Base-by-base conservation (phyloP, 2,888 invertebrate genomes). In the Orchesella flavescens region DNA sequence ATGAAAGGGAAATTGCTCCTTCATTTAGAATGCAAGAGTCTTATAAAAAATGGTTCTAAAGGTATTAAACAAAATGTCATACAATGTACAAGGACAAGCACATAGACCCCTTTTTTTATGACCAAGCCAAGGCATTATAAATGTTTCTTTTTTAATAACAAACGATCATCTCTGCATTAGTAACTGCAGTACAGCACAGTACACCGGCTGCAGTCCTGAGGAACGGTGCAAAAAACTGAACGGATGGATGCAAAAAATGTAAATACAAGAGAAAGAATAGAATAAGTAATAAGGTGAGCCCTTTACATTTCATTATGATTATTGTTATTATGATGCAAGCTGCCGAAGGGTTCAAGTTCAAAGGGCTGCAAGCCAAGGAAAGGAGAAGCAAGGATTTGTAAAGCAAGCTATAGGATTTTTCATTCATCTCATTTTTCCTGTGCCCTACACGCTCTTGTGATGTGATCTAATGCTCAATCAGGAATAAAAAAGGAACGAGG, bases 271-370 rank as follows among this genome's bases (percentile, higher is more conserved):
- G 43, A n/a, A 49, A 44, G 75, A 86, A 86, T 81, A 87, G 87
- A 87, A 87, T 87, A 84, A 73, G 81, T 87, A 87, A 87, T 86
- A 53, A 87, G 86, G 85, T 15, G 75, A 85, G 83, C 83, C 84
- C 84, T 84, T 85, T 76, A 66, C 72, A 72, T 57, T 55, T 23
- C 34, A 53, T 55, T 23, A 55, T 55, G n/a, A 49, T 24, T 19
- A 13, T 10, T 65, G 9, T 34, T 65, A 65, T 65, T 23, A n/a
- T 66, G 66, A 66, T 66, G 66, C 17, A 44, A 53, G 53, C 15
- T 72, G 72, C 43, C 57, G n/a, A 72, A 57, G 72, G 72, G 57
- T 55, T n/a, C 21, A 34, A 34, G 34, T 34, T 57, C 57, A 57
- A 21, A 53, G 9, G 53, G 53, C 2, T 9, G 4, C 53, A 53